phyloP scores from a whole-genome alignment of 2,113 vertebrate genomes.

The Psilopsiagon aurifrons region DNA sequence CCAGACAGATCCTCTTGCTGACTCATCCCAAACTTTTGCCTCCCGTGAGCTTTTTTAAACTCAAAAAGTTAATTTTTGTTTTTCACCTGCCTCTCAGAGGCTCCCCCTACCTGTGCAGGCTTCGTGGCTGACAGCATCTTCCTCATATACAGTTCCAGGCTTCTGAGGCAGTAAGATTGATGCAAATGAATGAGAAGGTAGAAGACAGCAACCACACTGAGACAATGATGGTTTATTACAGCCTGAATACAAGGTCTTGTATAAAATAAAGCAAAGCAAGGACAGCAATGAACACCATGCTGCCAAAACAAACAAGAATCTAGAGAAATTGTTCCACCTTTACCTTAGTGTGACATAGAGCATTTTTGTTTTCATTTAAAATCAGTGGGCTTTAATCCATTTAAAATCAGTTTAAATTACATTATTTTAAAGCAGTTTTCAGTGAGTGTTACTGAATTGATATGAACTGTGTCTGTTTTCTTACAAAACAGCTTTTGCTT shows the following conservation, averaged over 20 bases:
- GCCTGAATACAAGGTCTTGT: neutral
- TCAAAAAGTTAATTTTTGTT: neutral
- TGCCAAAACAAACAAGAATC: neutral
- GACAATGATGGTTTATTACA: neutral
- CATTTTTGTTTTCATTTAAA: neutral
- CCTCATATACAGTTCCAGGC: neutral
- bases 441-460: neutral
- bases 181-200: neutral
- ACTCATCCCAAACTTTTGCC: neutral
- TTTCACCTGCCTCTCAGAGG: neutral
- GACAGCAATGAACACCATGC: neutral
- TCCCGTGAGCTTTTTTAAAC: neutral
- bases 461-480: rapidly evolving
- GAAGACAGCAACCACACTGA: neutral
- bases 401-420: neutral
- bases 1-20: neutral
- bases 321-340: neutral
- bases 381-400: neutral
- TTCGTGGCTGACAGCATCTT: neutral
- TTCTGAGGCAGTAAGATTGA: neutral
- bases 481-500: neutral
- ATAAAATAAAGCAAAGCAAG: neutral
- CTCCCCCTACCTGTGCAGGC: neutral
- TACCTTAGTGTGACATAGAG: neutral
- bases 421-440: neutral